These are phyloP conservation scores for Lottia scabra DNA, from an alignment of 2,888 invertebrate genomes.

Conservation along the genomic window DNA sequence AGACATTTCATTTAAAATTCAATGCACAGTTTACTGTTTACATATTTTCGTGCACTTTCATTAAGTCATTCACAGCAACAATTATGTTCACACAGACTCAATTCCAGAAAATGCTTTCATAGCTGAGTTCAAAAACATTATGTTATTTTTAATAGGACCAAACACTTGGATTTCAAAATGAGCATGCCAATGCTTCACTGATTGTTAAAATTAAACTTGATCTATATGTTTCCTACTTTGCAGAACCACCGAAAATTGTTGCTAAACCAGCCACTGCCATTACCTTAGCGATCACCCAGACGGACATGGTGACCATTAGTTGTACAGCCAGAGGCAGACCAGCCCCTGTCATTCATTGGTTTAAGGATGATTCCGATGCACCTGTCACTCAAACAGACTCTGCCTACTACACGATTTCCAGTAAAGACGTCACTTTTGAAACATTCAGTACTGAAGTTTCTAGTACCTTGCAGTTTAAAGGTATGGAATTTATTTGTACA, in stretches of 20 bases:
- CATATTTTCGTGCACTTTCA: no score
- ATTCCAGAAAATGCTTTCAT: no score
- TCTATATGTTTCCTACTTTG: neutral
- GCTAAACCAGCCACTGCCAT: constrained; percentile 28
- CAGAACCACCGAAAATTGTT: constrained; percentile 47
- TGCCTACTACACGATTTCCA: constrained; percentile 40
- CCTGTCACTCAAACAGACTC: constrained; percentile 33
- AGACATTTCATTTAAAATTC: constrained; percentile 21
- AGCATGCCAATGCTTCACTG: neutral
- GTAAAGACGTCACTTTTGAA: constrained; percentile 26
- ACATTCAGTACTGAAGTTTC: constrained; percentile 42
- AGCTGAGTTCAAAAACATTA: no score
- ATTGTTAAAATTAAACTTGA: no score
- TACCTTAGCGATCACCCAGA: constrained; percentile 40
- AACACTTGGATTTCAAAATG: no score
- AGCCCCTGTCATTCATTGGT: constrained; percentile 51
- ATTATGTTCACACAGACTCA: no score
- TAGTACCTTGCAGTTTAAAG: constrained; percentile 43
- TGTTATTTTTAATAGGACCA: no score
- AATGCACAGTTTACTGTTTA: no score
- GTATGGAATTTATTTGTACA: no score
- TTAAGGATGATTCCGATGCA: constrained; percentile 40
- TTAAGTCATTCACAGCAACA: no score
- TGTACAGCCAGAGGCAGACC: constrained; percentile 55
- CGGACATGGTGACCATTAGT: constrained; percentile 35